A percentile compares a stretch with the other conserved stretches of the same genome.
These are phyloP conservation scores for Ginglymostoma cirratum DNA, from an alignment of 2,113 vertebrate species.

Conservation along the genomic window DNA sequence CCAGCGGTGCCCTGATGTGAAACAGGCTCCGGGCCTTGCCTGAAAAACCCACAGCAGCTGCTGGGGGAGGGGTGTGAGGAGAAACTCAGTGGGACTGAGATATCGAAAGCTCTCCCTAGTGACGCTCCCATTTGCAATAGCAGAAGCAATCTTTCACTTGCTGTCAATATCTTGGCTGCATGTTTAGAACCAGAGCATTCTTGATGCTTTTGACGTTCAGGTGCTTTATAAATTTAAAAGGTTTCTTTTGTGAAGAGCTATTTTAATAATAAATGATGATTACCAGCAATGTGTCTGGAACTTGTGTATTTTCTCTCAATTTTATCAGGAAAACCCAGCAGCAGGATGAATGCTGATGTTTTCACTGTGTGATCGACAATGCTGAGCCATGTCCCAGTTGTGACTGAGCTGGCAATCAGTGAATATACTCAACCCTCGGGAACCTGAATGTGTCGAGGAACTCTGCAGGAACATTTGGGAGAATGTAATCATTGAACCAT, in stretches of 20 bases:
- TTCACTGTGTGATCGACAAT: too few relatives aligned
- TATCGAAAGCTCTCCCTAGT: background rate
- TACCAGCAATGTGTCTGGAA: slow-evolving; percentile 8
- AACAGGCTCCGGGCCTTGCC: background rate
- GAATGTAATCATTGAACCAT: too few relatives aligned
- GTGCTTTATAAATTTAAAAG: slow-evolving; percentile 35
- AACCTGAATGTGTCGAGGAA: background rate
- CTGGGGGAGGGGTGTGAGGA: too few relatives aligned
- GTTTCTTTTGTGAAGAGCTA: slow-evolving; percentile 30
- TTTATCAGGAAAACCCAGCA: background rate
- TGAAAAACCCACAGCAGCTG: too few relatives aligned
- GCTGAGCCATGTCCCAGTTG: background rate
- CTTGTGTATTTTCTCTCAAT: background rate
- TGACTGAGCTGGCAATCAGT: background rate
- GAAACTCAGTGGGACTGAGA: background rate
- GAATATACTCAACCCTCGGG: background rate
- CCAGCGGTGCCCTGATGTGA: too few relatives aligned
- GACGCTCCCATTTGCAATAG: background rate
- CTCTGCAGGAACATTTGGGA: background rate
- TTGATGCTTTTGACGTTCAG: slow-evolving; percentile 35
- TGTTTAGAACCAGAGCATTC: slow-evolving; percentile 32
- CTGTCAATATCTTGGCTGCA: slow-evolving; percentile 7
- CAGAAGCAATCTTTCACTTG: background rate
- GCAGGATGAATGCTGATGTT: too few relatives aligned
- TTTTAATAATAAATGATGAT: slow-evolving; percentile 37